Conservation (phyloP, 2,797 vertebrate genomes). For the Tachyglossus aculeatus region DNA sequence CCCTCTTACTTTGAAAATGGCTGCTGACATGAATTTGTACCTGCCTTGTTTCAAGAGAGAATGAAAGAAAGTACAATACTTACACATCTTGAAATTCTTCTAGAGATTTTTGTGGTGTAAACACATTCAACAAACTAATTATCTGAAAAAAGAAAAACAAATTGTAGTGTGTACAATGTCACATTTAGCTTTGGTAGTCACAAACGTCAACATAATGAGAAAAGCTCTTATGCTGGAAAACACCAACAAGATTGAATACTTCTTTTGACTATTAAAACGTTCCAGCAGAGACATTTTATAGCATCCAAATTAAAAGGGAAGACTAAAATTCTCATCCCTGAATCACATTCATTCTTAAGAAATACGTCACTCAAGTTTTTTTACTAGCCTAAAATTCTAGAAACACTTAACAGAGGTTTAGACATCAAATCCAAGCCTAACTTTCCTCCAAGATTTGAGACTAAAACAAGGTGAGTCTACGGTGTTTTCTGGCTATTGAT, state of each 20-base stretch:
- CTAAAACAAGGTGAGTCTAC: too few species aligned
- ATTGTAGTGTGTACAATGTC: conserved; percentile 30
- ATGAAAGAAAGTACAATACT: conserved; percentile 70
- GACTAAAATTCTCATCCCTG: neutral
- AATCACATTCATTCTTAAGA: too few species aligned
- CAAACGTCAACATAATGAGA: conserved; percentile 18
- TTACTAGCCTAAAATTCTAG: too few species aligned
- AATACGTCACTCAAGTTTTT: too few species aligned
- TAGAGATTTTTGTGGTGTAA: conserved; percentile 96
- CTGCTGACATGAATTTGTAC: too few species aligned
- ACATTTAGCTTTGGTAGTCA: conserved; percentile 10
- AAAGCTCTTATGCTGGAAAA: neutral
- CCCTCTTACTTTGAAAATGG: too few species aligned
- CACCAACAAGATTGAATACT: conserved; percentile 1
- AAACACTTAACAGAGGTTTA: too few species aligned
- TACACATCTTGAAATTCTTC: conserved; percentile 99
- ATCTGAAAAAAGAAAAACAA: conserved; percentile 82
- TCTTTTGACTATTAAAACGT: conserved; percentile 9
- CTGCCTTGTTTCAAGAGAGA: conserved; percentile 17
- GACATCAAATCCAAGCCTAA: too few species aligned
- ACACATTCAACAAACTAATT: conserved; percentile 96
- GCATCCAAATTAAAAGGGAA: neutral
- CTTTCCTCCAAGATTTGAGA: too few species aligned
- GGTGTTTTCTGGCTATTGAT: too few species aligned
- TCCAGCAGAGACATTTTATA: neutral